Base-by-base conservation (phyloP, 2,888 invertebrate species). In the Mythimna vitellina region DNA sequence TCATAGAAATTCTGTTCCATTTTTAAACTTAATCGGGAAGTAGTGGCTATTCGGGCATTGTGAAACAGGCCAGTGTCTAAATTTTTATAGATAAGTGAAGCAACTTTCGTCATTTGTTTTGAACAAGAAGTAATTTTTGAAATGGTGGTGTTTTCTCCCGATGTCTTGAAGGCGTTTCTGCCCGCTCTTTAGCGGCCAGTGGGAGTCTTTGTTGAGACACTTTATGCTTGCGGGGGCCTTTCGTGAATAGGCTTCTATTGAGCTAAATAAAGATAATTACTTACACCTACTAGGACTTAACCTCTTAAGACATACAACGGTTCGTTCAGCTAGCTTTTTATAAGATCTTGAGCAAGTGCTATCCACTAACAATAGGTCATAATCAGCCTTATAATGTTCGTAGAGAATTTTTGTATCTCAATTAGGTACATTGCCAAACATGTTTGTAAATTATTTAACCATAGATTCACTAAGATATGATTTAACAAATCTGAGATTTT, bases 151-250 rank as follows among this genome's bases (percentile, higher is more conserved):
- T 81, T 78, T 76, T 76, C 77, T 76, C 57, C 49, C 42, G 22
- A 42, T 25, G 54, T 63, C 46, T 51, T 20, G 10, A 38, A 69
- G 22, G 76, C 56, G 51, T 65, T 76, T 57, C 46, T 22, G 54
- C 12, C 12, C 20, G 42, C 17, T 67, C 56, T 65, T 35, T 57
- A 76, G 78, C 38, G 53, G 46, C 54, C 29, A 65, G 65, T 81
- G 76, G 81, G 81, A 65, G 69, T 65, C 42, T 76, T 81, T 78
- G 68, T 78, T 62, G 29, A 63, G 14, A 72, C 7, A 56, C 49
- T 75, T 78, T 78, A 78, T 78, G 70, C 29, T 32, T 78, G 74
- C 61, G 74, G 70, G 54, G 73, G 74, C 78, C 1, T 25, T 56
- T 5, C 17, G 3, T 56, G 70, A 73, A 73, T 77, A 78, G 58